These are phyloP conservation scores for Hippotragus niger DNA, from an alignment of 2,113 vertebrate genomes.

Conservation along the genomic window DNA sequence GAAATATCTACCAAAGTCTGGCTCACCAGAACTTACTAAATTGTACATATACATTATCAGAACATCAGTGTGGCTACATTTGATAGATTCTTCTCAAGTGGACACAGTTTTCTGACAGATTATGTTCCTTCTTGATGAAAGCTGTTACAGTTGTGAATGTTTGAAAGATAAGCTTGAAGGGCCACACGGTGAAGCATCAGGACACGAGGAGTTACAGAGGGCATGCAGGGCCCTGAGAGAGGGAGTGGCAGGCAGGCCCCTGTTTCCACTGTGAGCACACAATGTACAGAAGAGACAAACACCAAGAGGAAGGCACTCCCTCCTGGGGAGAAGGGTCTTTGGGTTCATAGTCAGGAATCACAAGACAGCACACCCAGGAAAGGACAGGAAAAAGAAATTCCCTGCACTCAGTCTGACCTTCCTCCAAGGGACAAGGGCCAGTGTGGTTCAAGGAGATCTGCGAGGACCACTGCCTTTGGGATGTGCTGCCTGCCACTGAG, in stretches of 20 bases:
- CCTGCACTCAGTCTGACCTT: background rate
- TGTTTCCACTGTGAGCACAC: conserved; percentile 47
- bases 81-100: conserved; percentile 51
- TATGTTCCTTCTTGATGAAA: conserved; percentile 63
- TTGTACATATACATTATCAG: background rate
- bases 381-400: background rate
- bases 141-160: background rate
- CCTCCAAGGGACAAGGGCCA: background rate
- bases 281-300: background rate
- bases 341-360: conserved; percentile 49
- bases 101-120: conserved; percentile 54
- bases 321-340: background rate
- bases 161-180: background rate
- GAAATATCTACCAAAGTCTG: conserved; percentile 57
- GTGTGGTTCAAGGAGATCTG: background rate
- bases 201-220: conserved; percentile 15
- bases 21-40: conserved; percentile 49
- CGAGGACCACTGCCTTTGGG: background rate
- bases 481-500: background rate
- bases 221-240: conserved; percentile 42
- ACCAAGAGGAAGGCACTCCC: conserved; percentile 28
- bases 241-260: background rate
- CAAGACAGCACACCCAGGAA: conserved; percentile 28
- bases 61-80: conserved; percentile 37
- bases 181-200: conserved; percentile 1